These are phyloP conservation scores for Cephus sareptanus DNA, from an alignment of 2,888 invertebrate genomes.

Conservation along the genomic window DNA sequence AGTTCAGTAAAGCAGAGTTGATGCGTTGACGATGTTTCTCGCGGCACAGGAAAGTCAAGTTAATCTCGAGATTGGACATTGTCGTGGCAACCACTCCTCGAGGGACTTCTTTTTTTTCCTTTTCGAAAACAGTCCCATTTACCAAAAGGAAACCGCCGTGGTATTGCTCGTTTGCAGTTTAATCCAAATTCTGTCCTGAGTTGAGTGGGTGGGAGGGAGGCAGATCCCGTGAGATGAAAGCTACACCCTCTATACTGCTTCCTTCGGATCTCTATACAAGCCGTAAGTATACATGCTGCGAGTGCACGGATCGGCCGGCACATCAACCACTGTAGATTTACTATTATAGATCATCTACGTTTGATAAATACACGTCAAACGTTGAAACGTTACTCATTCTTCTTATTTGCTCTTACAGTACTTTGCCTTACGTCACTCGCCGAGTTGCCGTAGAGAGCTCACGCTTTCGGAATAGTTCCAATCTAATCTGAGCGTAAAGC, in stretches of 20 bases:
- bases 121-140: neutral
- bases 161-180: neutral
- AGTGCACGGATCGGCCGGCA: neutral
- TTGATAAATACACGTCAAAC: neutral
- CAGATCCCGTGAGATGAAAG: neutral
- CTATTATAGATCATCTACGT: neutral
- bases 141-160: neutral
- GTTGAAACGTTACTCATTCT: neutral
- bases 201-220: neutral
- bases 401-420: neutral
- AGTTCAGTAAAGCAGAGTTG: conserved; percentile 37
- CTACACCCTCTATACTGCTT: neutral
- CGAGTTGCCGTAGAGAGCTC: neutral
- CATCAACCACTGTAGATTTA: neutral
- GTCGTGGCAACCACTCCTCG: neutral
- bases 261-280: neutral
- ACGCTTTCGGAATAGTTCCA: neutral
- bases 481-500: neutral
- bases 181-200: neutral
- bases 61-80: conserved; percentile 16
- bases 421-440: neutral
- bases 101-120: neutral
- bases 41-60: conserved; percentile 23
- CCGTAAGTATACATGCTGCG: neutral
- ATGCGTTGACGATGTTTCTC: conserved; percentile 34